Evolutionary conservation across 2,113 vertebrate genomes (phyloP), one percentile per base, ranked within the genome.

Genomic region (Ceyx cyanopectus): DNA sequence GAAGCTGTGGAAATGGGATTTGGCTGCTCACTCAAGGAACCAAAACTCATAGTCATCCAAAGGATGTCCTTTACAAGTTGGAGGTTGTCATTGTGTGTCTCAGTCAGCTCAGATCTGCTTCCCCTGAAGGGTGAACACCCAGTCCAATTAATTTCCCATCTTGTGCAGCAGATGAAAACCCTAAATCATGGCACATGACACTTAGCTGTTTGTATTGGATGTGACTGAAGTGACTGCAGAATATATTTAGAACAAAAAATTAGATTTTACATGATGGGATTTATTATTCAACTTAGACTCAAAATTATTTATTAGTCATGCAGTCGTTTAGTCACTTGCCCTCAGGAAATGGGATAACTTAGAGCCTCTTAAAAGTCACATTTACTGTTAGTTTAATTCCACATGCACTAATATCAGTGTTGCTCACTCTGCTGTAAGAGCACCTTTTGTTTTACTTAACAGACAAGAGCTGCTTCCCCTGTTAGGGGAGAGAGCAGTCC

Each of bases 231-330:
- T 66, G 65, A 87, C 65, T 88, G 66, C 20, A 77, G 50, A 80
- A 95, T 84, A 53, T 14, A 86, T 70, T 75, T 5, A 78, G 87
- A 93, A 81, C 16, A 81, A 92, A 69, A 89, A 79, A 81, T 8
- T 20, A 77, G 40, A 74, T 90, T 95, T 85, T 81, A 50, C 1
- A 3, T 88, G 51, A 56, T 45, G 14, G 40, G 46, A 91, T 95
- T 92, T 92, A 93, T 94, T 84, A 81, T 92, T 92, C 68, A 32
- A 50, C 79, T 95, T 76, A 73, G 58, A 20, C 40, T 72, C 43
- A 79, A 91, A 70, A 95, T 73, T 85, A 89, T 89, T 96, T 94
- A 80, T 89, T 92, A 87, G 66, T 77, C 82, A 72, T 57, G 32
- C 24, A 75, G 58, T 37, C 46, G 30, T 91, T 93, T 74, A 95